Evolutionary conservation across 2,797 vertebrate genomes (phyloP).

Genomic region (Ambastaia sidthimunki): DNA sequence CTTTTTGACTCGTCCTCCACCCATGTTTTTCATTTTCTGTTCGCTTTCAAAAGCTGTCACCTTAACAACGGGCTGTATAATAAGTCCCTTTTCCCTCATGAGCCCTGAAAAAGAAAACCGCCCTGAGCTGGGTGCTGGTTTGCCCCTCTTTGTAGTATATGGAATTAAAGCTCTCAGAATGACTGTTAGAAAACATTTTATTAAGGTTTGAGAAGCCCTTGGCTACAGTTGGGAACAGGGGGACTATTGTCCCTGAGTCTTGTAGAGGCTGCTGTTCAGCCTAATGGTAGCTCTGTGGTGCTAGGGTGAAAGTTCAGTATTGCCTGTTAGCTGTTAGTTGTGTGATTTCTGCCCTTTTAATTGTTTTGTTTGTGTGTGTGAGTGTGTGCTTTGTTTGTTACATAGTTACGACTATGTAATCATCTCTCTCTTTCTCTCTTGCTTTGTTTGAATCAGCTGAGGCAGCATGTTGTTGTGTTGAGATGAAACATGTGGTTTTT

Average conservation of each 20-base stretch:
- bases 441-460: constrained; percentile 71
- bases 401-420: too few species aligned
- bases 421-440: constrained; percentile 46
- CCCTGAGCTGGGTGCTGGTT: constrained; percentile 65
- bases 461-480: constrained; percentile 71
- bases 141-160: constrained; percentile 65
- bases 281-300: constrained; percentile 73
- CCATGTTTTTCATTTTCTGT: constrained; percentile 66
- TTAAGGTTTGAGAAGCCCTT: constrained; percentile 75
- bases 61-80: constrained; percentile 66
- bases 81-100: constrained; percentile 56
- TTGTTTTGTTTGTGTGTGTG: constrained; percentile 24
- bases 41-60: constrained; percentile 76
- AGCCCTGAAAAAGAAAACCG: constrained; percentile 56
- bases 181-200: constrained; percentile 79
- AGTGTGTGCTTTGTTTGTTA: too few species aligned
- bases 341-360: not conserved
- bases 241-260: constrained; percentile 79
- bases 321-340: constrained; percentile 61
- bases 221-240: constrained; percentile 74
- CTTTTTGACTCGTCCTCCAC: constrained; percentile 50
- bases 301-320: constrained; percentile 70
- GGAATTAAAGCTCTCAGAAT: constrained; percentile 69
- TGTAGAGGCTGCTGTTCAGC: constrained; percentile 75
- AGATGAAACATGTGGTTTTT: constrained; percentile 80